These are phyloP conservation scores for Clarias gariepinus DNA, from an alignment of 2,113 vertebrate genomes.

Conservation along the genomic window DNA sequence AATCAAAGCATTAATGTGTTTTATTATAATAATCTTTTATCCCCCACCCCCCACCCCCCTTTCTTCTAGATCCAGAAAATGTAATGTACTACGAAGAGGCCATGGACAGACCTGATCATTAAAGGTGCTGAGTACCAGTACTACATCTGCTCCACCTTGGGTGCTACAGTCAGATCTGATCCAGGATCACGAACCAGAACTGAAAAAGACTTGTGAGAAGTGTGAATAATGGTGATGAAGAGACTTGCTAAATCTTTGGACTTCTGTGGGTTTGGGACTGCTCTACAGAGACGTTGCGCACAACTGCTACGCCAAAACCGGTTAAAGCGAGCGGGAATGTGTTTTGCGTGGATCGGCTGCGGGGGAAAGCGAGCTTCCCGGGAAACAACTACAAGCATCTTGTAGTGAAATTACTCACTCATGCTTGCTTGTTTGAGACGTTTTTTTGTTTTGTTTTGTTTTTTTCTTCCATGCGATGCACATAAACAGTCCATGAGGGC, in stretches of 20 bases:
- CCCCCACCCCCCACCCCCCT: too few relatives aligned
- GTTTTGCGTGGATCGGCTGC: neutral
- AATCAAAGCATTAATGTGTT: neutral
- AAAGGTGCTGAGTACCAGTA: constrained; percentile 76
- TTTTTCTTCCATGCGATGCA: constrained; percentile 6
- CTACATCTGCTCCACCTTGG: constrained; percentile 73
- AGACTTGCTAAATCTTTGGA: neutral
- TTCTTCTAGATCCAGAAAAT: constrained; percentile 86
- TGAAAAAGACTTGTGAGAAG: neutral
- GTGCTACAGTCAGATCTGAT: constrained; percentile 79
- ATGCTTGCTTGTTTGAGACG: constrained; percentile 51
- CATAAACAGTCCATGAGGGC: constrained; percentile 58
- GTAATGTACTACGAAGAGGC: constrained; percentile 90
- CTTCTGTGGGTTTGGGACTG: neutral
- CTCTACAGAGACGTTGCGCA: neutral
- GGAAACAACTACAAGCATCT: constrained; percentile 23
- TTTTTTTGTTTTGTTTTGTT: constrained; percentile 41
- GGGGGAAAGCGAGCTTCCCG: neutral
- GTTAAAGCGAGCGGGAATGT: constrained; percentile 39
- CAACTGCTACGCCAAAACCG: neutral
- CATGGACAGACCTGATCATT: constrained; percentile 91
- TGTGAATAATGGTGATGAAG: neutral
- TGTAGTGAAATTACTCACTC: constrained; percentile 59
- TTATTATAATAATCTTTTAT: neutral
- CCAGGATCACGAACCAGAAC: constrained; percentile 60